Evolutionary conservation across 2,888 invertebrate genomes (phyloP).

Genomic region (Aphodius granarius): DNA sequence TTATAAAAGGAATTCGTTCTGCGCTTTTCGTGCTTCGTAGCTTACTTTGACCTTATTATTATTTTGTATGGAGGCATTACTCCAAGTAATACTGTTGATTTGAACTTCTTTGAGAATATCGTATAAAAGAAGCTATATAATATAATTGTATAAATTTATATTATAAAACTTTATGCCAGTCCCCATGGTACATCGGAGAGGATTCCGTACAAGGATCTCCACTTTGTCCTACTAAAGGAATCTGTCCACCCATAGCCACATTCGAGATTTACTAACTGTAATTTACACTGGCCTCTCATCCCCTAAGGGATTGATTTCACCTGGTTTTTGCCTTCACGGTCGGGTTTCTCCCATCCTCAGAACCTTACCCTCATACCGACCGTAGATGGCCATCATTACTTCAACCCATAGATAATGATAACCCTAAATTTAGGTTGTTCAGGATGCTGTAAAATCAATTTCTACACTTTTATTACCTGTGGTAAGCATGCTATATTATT

Average conservation of each 20-base stretch:
- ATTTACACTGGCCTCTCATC: neutral
- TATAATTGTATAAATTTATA: too few species aligned
- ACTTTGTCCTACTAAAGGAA: constrained; percentile 5
- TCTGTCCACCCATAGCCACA: neutral
- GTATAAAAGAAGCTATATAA: too few species aligned
- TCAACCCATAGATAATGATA: neutral
- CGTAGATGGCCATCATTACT: neutral
- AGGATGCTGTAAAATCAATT: neutral
- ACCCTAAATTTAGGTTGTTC: neutral
- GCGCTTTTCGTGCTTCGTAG: neutral
- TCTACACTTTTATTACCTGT: too few species aligned
- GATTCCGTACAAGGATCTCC: constrained; percentile 5
- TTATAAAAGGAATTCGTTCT: neutral
- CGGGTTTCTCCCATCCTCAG: neutral
- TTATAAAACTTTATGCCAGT: too few species aligned
- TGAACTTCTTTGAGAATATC: too few species aligned
- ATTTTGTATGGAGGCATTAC: neutral
- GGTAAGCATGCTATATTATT: too few species aligned
- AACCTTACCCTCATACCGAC: neutral
- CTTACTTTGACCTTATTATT: neutral
- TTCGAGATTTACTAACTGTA: constrained; percentile 15
- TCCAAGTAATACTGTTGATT: too few species aligned
- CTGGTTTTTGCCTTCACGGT: neutral
- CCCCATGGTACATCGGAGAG: neutral
- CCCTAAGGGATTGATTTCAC: neutral